A percentile compares a stretch with the other conserved stretches of the same genome.
These are phyloP conservation scores for Phymanthus crucifer DNA, from an alignment of 92 coral and sea anemone genomes.

Conservation along the genomic window DNA sequence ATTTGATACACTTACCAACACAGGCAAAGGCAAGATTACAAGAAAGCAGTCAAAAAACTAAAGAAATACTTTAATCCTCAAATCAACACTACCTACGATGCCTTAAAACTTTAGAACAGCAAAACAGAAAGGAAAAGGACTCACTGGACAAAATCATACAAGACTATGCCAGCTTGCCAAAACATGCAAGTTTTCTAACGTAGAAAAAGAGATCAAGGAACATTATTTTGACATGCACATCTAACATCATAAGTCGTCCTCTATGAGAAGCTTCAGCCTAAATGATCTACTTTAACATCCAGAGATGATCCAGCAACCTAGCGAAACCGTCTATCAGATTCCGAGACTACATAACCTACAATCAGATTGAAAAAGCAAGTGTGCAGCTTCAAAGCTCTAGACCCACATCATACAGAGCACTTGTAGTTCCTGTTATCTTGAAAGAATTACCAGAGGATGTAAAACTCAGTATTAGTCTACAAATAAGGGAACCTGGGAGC, in stretches of 20 bases:
- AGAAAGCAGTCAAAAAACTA: slow-evolving; percentile 31
- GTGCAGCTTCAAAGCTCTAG: slow-evolving; percentile 46
- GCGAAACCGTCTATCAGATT: no score
- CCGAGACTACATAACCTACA: no score
- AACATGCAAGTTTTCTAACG: slow-evolving; percentile 25
- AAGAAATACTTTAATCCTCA: slow-evolving; percentile 43
- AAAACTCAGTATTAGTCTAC: slow-evolving; percentile 37
- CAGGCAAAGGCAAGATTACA: slow-evolving; percentile 31
- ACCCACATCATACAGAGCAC: slow-evolving; percentile 45
- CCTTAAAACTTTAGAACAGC: slow-evolving; percentile 38
- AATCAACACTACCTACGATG: slow-evolving; percentile 36
- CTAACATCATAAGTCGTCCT: slow-evolving; percentile 25
- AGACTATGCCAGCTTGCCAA: slow-evolving; percentile 37
- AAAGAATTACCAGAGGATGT: slow-evolving; percentile 48
- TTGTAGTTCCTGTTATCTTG: slow-evolving; percentile 43
- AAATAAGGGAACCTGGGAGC: slow-evolving; percentile 53
- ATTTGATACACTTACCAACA: slow-evolving; percentile 44
- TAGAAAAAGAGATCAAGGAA: slow-evolving; percentile 40
- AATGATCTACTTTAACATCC: slow-evolving; percentile 29
- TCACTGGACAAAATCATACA: slow-evolving; percentile 28
- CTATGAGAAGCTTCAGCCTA: slow-evolving; percentile 38
- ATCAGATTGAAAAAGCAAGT: slow-evolving; percentile 52
- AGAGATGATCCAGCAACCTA: no score
- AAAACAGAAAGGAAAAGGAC: slow-evolving; percentile 42
- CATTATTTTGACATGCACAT: slow-evolving; percentile 21